Conservation (phyloP, 2,888 invertebrate species). For the Diarsia brunnea region DNA sequence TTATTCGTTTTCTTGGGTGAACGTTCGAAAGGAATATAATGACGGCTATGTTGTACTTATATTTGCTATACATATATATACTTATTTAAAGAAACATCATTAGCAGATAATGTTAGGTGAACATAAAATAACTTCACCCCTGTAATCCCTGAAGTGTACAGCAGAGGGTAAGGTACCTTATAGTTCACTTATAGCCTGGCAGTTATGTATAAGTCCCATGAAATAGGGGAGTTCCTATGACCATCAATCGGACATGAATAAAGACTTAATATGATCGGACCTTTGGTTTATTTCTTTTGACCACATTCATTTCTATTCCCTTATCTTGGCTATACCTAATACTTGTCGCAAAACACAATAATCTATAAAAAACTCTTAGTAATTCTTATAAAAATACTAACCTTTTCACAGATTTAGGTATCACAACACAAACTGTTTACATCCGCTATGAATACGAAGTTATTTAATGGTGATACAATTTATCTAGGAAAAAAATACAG, state of each 20-base stretch:
- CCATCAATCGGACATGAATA: too few relatives aligned
- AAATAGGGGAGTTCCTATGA: background rate
- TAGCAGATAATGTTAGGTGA: background rate
- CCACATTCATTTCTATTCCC: background rate
- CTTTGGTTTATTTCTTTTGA: too few relatives aligned
- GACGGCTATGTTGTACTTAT: too few relatives aligned
- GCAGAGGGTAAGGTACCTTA: background rate
- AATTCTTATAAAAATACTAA: background rate
- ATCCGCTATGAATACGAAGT: constrained; percentile 54
- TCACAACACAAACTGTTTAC: constrained; percentile 33
- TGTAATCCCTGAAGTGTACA: background rate
- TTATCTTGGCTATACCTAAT: background rate
- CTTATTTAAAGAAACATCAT: background rate
- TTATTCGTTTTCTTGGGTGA: background rate
- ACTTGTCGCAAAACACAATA: background rate
- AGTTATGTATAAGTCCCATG: too few relatives aligned
- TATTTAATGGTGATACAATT: constrained; percentile 52
- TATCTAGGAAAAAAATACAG: constrained; percentile 43
- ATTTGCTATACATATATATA: too few relatives aligned
- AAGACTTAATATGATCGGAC: too few relatives aligned
- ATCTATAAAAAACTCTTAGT: background rate
- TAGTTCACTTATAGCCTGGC: too few relatives aligned
- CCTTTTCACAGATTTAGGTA: constrained; percentile 12
- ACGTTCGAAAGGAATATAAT: background rate
- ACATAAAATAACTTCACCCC: background rate